Conservation (phyloP, 2,797 vertebrate species). For the Myotis vivesi region DNA sequence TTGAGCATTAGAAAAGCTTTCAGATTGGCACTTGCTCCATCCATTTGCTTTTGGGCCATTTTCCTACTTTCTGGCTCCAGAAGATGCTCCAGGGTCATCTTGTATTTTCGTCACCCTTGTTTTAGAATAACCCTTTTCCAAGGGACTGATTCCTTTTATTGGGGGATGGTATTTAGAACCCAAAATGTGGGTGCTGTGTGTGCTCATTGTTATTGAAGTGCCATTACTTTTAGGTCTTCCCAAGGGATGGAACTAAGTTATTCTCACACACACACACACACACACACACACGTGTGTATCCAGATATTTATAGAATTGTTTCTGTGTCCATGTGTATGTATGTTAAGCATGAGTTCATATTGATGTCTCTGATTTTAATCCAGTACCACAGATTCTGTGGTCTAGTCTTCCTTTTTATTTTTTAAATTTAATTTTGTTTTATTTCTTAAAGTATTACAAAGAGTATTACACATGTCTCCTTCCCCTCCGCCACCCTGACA, state of each 20-base stretch:
- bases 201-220: background rate
- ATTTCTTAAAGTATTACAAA: too few relatives aligned
- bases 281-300: too few relatives aligned
- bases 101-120: background rate
- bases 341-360: background rate
- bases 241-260: background rate
- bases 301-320: background rate
- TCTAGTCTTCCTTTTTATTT: background rate
- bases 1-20: background rate
- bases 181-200: background rate
- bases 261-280: too few relatives aligned
- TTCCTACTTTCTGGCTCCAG: background rate
- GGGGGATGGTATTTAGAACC: background rate
- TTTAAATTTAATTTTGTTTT: too few relatives aligned
- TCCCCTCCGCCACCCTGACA: too few relatives aligned
- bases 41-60: background rate
- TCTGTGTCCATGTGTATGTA: background rate
- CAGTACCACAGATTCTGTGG: background rate
- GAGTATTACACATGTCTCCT: too few relatives aligned
- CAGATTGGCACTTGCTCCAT: background rate
- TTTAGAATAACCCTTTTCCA: background rate
- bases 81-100: background rate
- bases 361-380: background rate
- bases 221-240: background rate
- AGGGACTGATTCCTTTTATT: background rate